Conservation (phyloP, 2,113 vertebrate species). For the Oostethus manadensis region DNA sequence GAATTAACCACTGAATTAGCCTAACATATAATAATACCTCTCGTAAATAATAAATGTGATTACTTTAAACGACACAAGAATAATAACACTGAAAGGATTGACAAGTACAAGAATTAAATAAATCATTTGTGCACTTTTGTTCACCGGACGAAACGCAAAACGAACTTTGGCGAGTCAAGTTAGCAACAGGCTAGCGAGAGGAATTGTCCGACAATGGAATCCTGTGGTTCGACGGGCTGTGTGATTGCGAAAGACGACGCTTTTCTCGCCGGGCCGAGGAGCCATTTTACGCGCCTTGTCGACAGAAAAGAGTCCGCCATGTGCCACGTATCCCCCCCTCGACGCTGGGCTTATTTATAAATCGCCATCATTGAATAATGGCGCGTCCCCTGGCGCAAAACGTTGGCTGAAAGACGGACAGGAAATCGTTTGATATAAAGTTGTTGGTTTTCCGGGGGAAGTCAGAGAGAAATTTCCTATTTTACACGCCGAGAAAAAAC, state of each 20-base stretch:
- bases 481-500: constrained; percentile 73
- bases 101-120: neutral
- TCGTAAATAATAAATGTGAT: too few species aligned
- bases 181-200: neutral
- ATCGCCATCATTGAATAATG: neutral
- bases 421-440: constrained; percentile 72
- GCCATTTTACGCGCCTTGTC: constrained; percentile 63
- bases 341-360: neutral
- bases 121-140: neutral
- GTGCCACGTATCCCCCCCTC: constrained; percentile 35
- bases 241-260: constrained; percentile 25
- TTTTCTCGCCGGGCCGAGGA: constrained; percentile 42
- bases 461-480: constrained; percentile 71
- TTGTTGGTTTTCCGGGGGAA: constrained; percentile 75
- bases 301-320: constrained; percentile 62
- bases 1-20: neutral
- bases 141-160: neutral
- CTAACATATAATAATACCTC: too few species aligned
- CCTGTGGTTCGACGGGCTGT: rapidly evolving
- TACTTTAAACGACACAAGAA: too few species aligned
- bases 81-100: neutral
- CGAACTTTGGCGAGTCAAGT: constrained; percentile 2
- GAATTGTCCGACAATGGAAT: constrained; percentile 43
- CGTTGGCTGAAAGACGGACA: constrained; percentile 46
- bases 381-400: neutral